Conservation (phyloP, 1,140 invertebrate genomes). For the Aphelinus atriplicis region DNA sequence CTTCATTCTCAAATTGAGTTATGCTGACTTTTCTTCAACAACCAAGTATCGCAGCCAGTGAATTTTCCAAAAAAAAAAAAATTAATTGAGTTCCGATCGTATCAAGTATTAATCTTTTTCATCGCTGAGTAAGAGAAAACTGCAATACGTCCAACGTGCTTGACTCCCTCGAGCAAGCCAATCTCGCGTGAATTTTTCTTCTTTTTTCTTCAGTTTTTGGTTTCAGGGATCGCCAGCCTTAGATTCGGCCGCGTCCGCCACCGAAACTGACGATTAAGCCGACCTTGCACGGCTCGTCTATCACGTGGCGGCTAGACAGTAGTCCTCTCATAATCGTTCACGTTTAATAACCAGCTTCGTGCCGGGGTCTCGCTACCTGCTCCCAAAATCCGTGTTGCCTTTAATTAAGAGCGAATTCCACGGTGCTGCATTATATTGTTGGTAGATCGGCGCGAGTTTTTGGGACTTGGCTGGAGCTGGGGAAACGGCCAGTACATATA, state of each 20-base stretch:
- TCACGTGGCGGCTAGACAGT: slow-evolving; percentile 29
- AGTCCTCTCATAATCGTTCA: slow-evolving; percentile 34
- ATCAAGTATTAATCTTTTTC: too few relatives aligned
- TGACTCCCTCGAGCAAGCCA: too few relatives aligned
- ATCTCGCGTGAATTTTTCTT: too few relatives aligned
- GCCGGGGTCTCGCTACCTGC: slow-evolving; percentile 3
- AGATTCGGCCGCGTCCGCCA: background rate
- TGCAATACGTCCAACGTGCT: too few relatives aligned
- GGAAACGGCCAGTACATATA: background rate
- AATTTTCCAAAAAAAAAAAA: too few relatives aligned
- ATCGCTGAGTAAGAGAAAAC: too few relatives aligned
- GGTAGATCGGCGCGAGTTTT: background rate
- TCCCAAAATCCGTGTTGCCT: slow-evolving; percentile 24
- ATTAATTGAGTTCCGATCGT: too few relatives aligned
- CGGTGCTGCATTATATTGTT: slow-evolving; percentile 23
- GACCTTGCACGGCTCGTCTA: slow-evolving; percentile 32
- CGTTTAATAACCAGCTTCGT: slow-evolving; percentile 26
- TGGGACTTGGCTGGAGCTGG: background rate
- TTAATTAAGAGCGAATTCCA: slow-evolving; percentile 30
- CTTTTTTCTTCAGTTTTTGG: too few relatives aligned
- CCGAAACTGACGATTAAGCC: slow-evolving; percentile 22
- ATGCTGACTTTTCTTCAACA: too few relatives aligned
- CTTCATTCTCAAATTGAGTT: too few relatives aligned
- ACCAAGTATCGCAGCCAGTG: too few relatives aligned
- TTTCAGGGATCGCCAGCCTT: too few relatives aligned